Conservation (phyloP, 1,140 invertebrate genomes). For the Antheraea pernyi region DNA sequence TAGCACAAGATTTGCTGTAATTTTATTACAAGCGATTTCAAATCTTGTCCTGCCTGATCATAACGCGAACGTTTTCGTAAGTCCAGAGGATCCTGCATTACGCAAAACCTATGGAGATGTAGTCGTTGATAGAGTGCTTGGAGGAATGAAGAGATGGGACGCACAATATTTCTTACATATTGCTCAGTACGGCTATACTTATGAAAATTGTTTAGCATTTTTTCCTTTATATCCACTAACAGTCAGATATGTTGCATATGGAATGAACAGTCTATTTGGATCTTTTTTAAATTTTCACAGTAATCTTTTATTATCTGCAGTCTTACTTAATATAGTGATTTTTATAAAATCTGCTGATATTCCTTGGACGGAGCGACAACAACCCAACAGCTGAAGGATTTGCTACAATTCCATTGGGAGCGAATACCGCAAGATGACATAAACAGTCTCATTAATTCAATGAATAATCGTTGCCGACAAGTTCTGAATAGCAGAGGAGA, state of each 20-base stretch:
- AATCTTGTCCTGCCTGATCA: conserved; percentile 89
- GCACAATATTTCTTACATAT: conserved; percentile 97
- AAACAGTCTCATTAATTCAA: too few relatives aligned
- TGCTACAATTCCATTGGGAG: too few relatives aligned
- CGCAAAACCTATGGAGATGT: conserved; percentile 79
- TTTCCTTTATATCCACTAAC: conserved; percentile 92
- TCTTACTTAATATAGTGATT: conserved; percentile 86
- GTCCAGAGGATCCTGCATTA: conserved; percentile 79
- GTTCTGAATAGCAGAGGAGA: too few relatives aligned
- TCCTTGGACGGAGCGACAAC: too few relatives aligned
- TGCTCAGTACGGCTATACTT: conserved; percentile 94
- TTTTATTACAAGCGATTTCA: conserved; percentile 84
- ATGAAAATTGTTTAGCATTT: conserved; percentile 95
- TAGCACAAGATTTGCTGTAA: conserved; percentile 75
- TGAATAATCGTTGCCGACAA: too few relatives aligned
- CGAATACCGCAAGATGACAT: too few relatives aligned
- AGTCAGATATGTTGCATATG: conserved; percentile 78
- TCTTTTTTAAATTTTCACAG: conserved; percentile 80
- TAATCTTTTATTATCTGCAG: conserved; percentile 83
- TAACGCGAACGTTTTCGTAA: conserved; percentile 86
- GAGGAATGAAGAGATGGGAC: conserved; percentile 94
- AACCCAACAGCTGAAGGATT: too few relatives aligned
- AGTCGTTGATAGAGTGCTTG: conserved; percentile 82
- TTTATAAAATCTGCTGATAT: conserved; percentile 88
- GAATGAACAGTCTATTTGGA: conserved; percentile 63